phyloP scores from a whole-genome alignment of 2,888 invertebrate species.

The Lepidochitona cinerea region DNA sequence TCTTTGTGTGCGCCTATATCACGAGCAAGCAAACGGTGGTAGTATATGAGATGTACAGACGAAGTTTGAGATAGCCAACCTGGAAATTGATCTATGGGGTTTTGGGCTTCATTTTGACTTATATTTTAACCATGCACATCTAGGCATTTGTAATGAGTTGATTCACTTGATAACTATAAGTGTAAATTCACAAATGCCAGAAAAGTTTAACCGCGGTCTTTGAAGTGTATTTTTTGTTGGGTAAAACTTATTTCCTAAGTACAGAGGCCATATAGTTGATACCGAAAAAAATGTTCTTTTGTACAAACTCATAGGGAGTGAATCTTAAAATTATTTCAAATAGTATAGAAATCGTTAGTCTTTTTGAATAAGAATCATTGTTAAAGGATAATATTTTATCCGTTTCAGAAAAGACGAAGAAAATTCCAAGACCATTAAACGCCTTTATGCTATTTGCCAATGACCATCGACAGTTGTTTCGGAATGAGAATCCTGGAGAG shows the following conservation, averaged over 20 bases:
- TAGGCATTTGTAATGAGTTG: too few species aligned
- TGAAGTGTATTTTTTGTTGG: too few species aligned
- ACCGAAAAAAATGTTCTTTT: neutral
- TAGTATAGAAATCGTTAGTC: neutral
- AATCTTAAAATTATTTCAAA: neutral
- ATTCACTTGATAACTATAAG: too few species aligned
- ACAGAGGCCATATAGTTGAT: neutral
- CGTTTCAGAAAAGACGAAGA: neutral
- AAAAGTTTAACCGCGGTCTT: too few species aligned
- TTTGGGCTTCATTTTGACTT: too few species aligned
- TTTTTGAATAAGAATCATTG: neutral
- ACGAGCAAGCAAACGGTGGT: too few species aligned
- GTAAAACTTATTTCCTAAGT: neutral
- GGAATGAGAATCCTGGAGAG: neutral
- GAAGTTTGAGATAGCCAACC: too few species aligned
- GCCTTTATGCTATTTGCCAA: slow-evolving; percentile 3
- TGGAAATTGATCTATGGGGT: too few species aligned
- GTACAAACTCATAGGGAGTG: neutral
- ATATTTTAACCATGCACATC: too few species aligned
- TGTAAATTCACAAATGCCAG: too few species aligned
- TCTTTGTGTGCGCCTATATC: too few species aligned
- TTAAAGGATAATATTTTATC: neutral
- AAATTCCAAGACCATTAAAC: neutral
- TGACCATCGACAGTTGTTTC: neutral
- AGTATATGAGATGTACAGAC: too few species aligned